A percentile compares a stretch with the other conserved stretches of the same genome.
These are phyloP conservation scores for Ceriagrion tenellum DNA, from an alignment of 2,888 invertebrate genomes.

Conservation along the genomic window DNA sequence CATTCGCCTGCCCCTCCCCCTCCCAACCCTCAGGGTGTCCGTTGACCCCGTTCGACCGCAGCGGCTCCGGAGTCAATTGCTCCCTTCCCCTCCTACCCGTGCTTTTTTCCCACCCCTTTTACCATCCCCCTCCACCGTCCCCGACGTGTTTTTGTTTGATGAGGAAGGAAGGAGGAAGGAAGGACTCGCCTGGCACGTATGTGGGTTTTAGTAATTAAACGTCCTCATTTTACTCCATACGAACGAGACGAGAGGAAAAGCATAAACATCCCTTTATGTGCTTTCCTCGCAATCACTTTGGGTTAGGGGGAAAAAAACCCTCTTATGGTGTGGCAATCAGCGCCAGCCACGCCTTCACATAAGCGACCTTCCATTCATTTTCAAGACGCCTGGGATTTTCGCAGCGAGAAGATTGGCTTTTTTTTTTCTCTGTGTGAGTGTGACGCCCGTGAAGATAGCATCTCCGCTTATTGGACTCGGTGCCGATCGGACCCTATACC, in stretches of 20 bases:
- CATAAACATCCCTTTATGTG: neutral
- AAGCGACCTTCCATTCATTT: neutral
- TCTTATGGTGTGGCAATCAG: neutral
- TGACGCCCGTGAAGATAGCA: neutral
- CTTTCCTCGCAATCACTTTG: neutral
- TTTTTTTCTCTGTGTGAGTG: too few relatives aligned
- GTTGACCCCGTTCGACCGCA: neutral
- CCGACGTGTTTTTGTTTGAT: neutral
- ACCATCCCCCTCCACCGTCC: neutral
- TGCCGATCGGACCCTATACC: neutral
- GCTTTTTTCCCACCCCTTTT: too few relatives aligned
- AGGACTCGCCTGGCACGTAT: neutral
- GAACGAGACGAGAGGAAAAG: neutral
- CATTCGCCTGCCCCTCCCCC: neutral
- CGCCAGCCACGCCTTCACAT: neutral
- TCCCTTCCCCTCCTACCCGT: neutral
- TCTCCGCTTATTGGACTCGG: neutral
- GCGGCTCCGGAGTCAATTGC: neutral
- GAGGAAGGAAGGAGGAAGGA: neutral
- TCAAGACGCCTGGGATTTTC: neutral
- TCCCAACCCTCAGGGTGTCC: neutral
- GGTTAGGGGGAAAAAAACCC: neutral
- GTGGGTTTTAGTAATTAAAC: conserved; percentile 15
- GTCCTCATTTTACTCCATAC: neutral
- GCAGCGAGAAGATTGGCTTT: neutral